Conservation (phyloP, 1,140 invertebrate species). For the Coptotermes formosanus region DNA sequence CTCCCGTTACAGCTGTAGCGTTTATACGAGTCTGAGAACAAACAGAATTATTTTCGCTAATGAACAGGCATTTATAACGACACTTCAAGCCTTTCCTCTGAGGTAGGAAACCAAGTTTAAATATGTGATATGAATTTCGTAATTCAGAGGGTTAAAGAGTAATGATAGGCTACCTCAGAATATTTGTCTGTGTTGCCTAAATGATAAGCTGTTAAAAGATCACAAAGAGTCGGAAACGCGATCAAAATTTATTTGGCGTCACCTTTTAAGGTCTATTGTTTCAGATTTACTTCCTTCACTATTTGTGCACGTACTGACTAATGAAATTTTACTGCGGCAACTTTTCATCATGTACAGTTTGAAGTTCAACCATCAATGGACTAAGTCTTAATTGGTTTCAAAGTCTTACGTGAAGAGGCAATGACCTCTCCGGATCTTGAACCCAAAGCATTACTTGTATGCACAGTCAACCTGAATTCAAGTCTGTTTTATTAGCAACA, state of each 20-base stretch:
- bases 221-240: neutral
- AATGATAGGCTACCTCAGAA: neutral
- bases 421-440: neutral
- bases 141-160: neutral
- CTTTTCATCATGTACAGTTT: neutral
- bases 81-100: too few relatives aligned
- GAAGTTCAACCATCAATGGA: neutral
- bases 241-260: neutral
- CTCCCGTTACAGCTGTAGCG: too few relatives aligned
- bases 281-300: neutral
- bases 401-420: neutral
- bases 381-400: neutral
- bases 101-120: too few relatives aligned
- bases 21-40: too few relatives aligned
- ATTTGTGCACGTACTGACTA: neutral
- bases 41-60: too few relatives aligned
- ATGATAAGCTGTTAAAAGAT: neutral
- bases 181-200: neutral
- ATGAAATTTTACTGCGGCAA: neutral
- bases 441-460: neutral
- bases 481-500: neutral
- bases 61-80: too few relatives aligned
- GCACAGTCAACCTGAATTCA: neutral
- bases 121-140: too few relatives aligned
- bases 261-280: neutral